phyloP scores from a whole-genome alignment of 2,888 invertebrate species.

The Graphium colonna region DNA sequence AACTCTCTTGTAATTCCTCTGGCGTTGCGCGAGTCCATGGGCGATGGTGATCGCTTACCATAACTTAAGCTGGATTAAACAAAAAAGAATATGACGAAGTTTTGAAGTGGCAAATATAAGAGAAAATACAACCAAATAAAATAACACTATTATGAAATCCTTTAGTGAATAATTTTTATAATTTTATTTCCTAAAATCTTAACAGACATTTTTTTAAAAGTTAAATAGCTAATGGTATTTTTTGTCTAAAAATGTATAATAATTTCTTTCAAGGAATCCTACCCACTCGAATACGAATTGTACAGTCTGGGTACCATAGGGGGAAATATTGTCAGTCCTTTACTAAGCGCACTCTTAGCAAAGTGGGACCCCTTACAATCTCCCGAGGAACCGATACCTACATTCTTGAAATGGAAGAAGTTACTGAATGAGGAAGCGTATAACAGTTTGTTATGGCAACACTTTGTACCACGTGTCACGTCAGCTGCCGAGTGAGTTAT shows the following conservation, averaged over 20 bases:
- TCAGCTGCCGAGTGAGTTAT: constrained; percentile 84
- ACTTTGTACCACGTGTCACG: constrained; percentile 92
- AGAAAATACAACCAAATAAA: too few species aligned
- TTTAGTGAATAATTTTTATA: too few species aligned
- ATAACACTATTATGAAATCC: too few species aligned
- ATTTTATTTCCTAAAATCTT: too few species aligned
- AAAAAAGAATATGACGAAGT: too few species aligned
- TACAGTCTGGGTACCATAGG: constrained; percentile 92
- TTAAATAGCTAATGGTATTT: background rate
- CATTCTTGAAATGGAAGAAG: constrained; percentile 85
- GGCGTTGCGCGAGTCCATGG: too few species aligned
- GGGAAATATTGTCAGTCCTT: constrained; percentile 90
- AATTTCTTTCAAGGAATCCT: constrained; percentile 42
- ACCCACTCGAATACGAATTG: constrained; percentile 85
- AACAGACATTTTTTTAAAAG: background rate
- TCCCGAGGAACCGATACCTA: constrained; percentile 82
- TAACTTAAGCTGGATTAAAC: too few species aligned
- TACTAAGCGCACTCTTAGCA: constrained; percentile 86
- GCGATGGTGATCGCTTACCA: too few species aligned
- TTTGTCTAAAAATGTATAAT: background rate
- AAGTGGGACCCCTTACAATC: constrained; percentile 89
- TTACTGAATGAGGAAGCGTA: constrained; percentile 86
- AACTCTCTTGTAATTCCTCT: too few species aligned
- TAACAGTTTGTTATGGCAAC: constrained; percentile 92
- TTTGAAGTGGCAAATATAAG: too few species aligned